Percentiles rank a stretch among this genome's conserved stretches.
Evolutionary conservation across 2,113 vertebrate genomes (phyloP).

Genomic region (Mugil cephalus): DNA sequence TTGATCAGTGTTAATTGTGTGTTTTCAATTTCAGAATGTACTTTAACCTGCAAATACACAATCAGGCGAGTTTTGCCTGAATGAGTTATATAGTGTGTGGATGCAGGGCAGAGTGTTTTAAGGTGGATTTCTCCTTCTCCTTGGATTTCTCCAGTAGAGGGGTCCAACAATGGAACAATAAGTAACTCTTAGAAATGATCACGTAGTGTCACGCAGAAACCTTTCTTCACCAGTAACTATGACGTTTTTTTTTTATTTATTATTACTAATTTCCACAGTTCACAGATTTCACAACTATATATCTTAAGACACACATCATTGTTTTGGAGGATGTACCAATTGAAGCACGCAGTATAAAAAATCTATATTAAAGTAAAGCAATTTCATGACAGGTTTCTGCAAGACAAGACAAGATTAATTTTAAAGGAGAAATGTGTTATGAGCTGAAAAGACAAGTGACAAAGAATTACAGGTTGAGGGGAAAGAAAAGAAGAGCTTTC

Average conservation of each 20-base stretch:
- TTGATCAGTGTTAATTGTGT: background rate
- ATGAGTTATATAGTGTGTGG: background rate
- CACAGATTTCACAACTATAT: background rate
- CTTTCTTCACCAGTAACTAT: background rate
- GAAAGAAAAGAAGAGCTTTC: constrained; percentile 27
- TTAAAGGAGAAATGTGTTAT: constrained; percentile 2
- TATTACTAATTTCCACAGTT: background rate
- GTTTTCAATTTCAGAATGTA: background rate
- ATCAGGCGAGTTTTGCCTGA: background rate
- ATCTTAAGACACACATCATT: background rate
- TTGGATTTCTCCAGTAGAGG: too few relatives aligned
- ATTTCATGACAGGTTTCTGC: constrained; percentile 27
- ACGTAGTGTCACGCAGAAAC: constrained; percentile 44
- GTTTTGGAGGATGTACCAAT: constrained; percentile 10
- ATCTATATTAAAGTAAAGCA: constrained; percentile 6
- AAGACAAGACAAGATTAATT: constrained; percentile 20
- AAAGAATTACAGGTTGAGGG: constrained; percentile 11
- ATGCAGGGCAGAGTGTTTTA: background rate
- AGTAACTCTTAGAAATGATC: background rate
- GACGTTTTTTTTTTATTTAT: background rate
- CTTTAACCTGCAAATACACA: constrained; percentile 2
- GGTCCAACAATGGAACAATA: background rate
- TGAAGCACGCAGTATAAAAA: constrained; percentile 2
- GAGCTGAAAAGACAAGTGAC: constrained; percentile 26
- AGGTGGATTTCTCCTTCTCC: constrained; percentile 26